A percentile compares a stretch with the other conserved stretches of the same genome.
phyloP scores from a whole-genome alignment of 2,888 invertebrate genomes.

The Nemoura dubitans region DNA sequence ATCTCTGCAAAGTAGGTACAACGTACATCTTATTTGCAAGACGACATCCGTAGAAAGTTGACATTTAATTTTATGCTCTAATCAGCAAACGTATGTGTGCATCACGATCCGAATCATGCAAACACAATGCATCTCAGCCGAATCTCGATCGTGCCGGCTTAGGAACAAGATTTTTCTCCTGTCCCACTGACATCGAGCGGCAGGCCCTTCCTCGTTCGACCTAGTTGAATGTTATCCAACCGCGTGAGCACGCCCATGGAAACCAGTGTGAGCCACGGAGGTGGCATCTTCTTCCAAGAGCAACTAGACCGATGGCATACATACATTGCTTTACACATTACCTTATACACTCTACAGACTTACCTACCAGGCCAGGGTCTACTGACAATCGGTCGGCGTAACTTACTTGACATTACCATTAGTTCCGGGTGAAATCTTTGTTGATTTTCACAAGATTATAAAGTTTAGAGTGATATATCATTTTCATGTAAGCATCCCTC shows the following conservation, averaged over 20 bases:
- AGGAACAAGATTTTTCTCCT: not conserved
- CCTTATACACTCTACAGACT: no score
- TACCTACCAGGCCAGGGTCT: no score
- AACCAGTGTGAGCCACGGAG: not conserved
- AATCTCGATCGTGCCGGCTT: not conserved
- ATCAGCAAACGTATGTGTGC: not conserved
- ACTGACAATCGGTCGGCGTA: not conserved
- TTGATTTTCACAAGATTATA: not conserved
- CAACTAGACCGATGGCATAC: not conserved
- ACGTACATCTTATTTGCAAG: not conserved
- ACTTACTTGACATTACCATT: not conserved
- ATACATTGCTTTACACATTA: not conserved
- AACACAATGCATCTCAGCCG: not conserved
- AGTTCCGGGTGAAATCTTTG: conserved; percentile 33
- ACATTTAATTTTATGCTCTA: conserved; percentile 7
- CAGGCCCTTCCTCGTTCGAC: not conserved
- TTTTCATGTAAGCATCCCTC: not conserved
- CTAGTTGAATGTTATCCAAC: not conserved
- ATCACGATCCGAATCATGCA: not conserved
- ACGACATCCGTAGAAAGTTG: not conserved
- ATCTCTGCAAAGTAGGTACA: not conserved
- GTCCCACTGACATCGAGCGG: conserved; percentile 30
- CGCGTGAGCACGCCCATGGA: not conserved
- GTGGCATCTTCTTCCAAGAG: conserved; percentile 22
- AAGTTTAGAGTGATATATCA: not conserved